Conservation (phyloP, 1,140 invertebrate species). For the Delia radicum region DNA sequence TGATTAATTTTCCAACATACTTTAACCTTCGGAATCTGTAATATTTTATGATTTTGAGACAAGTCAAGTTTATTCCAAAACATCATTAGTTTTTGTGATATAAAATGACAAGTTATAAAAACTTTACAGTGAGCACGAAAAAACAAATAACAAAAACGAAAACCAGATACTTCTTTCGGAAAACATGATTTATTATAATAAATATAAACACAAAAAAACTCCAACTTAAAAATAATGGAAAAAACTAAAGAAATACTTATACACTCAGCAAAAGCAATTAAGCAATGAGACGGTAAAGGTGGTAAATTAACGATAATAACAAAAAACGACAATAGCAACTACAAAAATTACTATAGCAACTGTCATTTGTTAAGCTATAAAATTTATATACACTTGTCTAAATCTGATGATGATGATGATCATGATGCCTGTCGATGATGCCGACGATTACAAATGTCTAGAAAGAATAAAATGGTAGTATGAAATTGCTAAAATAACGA, state of each 20-base stretch:
- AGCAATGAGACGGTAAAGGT: neutral
- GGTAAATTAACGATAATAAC: neutral
- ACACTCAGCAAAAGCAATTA: neutral
- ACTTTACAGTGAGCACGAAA: too few species aligned
- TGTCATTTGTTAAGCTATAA: neutral
- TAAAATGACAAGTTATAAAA: conserved; percentile 4
- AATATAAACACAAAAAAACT: neutral
- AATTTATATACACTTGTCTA: too few species aligned
- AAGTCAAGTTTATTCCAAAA: conserved; percentile 14
- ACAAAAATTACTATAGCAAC: neutral
- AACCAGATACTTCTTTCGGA: neutral
- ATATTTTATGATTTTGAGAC: conserved; percentile 5
- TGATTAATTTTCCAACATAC: neutral
- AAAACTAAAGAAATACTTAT: too few species aligned
- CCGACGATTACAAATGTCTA: too few species aligned
- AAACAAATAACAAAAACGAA: neutral
- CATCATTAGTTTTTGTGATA: conserved; percentile 11
- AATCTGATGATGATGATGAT: too few species aligned
- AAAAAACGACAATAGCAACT: neutral
- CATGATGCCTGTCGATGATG: too few species aligned
- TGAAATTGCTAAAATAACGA: too few species aligned
- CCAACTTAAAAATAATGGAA: neutral
- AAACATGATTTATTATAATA: conserved; percentile 3
- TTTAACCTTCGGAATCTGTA: conserved; percentile 1
- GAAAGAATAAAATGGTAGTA: too few species aligned